phyloP scores from a whole-genome alignment of 2,888 invertebrate genomes.

The Schizaphis graminum region DNA sequence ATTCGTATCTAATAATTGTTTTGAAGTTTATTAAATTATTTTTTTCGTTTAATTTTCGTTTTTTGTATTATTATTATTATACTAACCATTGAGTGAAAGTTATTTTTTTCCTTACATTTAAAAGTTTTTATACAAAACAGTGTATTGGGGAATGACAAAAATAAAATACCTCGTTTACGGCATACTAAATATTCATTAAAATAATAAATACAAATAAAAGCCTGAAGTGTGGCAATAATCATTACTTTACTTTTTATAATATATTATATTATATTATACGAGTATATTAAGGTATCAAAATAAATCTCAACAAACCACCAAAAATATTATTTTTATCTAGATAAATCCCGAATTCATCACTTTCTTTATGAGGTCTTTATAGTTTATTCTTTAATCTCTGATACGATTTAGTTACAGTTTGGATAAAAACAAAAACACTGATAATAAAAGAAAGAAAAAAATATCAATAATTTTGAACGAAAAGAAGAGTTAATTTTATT shows the following conservation, averaged over 20 bases:
- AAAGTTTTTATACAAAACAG: slow-evolving; percentile 19
- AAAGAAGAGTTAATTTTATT: neutral
- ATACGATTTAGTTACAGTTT: neutral
- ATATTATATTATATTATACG: neutral
- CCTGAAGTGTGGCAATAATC: neutral
- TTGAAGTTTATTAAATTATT: slow-evolving; percentile 28
- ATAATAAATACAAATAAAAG: slow-evolving; percentile 7
- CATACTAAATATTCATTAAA: slow-evolving; percentile 18
- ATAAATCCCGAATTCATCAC: neutral
- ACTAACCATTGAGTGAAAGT: neutral
- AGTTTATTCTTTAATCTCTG: neutral
- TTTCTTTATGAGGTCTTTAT: neutral
- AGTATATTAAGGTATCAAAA: neutral
- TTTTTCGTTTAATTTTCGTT: slow-evolving; percentile 30
- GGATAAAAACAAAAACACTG: neutral
- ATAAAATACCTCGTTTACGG: neutral
- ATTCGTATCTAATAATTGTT: neutral
- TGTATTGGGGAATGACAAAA: neutral
- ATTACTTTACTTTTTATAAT: neutral
- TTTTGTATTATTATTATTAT: slow-evolving; percentile 4
- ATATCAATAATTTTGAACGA: neutral
- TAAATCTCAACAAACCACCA: neutral
- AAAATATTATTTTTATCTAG: neutral
- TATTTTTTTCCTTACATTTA: neutral
- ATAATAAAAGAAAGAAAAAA: neutral